Conservation (phyloP, 92 coral and sea anemone species). For the Montipora capitata region DNA sequence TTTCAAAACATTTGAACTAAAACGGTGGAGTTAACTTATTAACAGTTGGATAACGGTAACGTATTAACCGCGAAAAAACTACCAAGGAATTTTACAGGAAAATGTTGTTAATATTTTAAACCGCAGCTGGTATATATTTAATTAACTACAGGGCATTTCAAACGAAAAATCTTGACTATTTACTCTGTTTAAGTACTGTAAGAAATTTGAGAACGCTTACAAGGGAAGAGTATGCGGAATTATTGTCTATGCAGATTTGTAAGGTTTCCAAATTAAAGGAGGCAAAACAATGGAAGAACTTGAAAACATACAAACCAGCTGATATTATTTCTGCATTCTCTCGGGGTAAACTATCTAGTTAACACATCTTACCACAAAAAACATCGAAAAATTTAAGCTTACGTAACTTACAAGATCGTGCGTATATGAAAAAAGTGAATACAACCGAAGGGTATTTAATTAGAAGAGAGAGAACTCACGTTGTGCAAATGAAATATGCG, state of each 20-base stretch:
- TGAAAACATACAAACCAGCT: not conserved
- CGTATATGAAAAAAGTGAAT: not conserved
- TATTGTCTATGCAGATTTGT: not conserved
- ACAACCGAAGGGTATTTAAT: slow-evolving; percentile 17
- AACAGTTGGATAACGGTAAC: no score
- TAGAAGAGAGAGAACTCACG: not conserved
- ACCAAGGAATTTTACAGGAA: not conserved
- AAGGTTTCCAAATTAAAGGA: not conserved
- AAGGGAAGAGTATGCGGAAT: not conserved
- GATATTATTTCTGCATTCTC: slow-evolving; percentile 9
- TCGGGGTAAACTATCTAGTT: not conserved
- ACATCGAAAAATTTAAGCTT: not conserved
- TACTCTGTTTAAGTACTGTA: not conserved
- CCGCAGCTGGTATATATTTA: not conserved
- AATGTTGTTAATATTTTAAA: not conserved
- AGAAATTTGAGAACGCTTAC: not conserved
- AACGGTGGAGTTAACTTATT: not conserved
- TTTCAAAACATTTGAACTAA: not conserved
- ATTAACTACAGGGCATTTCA: slow-evolving; percentile 9
- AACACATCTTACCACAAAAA: not conserved
- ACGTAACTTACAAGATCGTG: not conserved
- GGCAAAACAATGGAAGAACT: slow-evolving; percentile 3
- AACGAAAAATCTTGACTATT: not conserved
- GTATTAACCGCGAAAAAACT: not conserved
- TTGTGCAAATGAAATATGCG: not conserved